Conservation (phyloP, 2,797 vertebrate species). For the Eulemur albifrons region DNA sequence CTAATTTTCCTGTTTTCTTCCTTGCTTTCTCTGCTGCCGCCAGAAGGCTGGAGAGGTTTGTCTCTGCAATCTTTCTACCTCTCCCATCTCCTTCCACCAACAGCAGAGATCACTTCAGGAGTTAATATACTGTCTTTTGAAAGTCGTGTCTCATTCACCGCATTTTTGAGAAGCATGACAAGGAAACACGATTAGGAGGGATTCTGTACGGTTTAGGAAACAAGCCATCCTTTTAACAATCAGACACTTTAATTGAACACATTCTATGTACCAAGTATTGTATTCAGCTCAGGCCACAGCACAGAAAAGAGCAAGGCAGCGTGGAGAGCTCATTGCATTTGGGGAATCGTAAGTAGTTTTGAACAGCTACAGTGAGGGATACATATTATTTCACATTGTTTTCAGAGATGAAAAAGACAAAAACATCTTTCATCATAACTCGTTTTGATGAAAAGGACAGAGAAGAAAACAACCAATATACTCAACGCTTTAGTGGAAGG, state of each 20-base stretch:
- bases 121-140: not conserved
- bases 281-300: not conserved
- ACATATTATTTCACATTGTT: not conserved
- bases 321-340: too few relatives aligned
- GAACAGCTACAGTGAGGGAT: not conserved
- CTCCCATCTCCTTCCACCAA: not conserved
- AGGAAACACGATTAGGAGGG: not conserved
- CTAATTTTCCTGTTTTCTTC: not conserved
- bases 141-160: not conserved
- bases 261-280: not conserved
- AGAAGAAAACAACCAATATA: not conserved
- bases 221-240: not conserved
- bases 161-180: not conserved
- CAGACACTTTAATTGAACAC: not conserved
- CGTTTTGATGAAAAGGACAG: not conserved
- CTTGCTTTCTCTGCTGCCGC: not conserved
- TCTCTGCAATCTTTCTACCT: not conserved
- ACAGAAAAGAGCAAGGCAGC: not conserved
- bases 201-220: not conserved
- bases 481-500: not conserved
- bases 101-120: not conserved
- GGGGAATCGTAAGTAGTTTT: not conserved
- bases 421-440: not conserved
- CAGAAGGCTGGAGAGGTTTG: slow-evolving; percentile 2
- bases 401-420: not conserved